A percentile compares a stretch with the other conserved stretches of the same genome.
phyloP scores from a whole-genome alignment of 2,888 invertebrate genomes.

The Parnassius mnemosyne region DNA sequence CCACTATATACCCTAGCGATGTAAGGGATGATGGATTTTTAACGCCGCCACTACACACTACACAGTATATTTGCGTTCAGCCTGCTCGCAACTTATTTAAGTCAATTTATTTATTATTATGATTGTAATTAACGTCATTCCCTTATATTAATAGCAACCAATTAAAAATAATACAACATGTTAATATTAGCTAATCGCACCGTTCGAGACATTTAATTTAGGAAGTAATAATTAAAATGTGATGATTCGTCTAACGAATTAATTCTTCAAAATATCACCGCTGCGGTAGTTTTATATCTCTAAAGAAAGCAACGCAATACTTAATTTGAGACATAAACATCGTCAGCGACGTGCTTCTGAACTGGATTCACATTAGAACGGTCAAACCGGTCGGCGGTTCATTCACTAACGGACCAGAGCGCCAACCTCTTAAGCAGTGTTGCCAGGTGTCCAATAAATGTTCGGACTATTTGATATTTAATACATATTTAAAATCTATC shows the following conservation, averaged over 20 bases:
- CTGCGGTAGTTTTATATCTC: conserved; percentile 14
- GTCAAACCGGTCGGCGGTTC: conserved; percentile 48
- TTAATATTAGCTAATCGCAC: conserved; percentile 7
- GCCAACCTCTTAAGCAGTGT: conserved; percentile 29
- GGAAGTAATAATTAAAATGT: conserved; percentile 13
- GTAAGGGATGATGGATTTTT: no score
- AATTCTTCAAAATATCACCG: conserved; percentile 10
- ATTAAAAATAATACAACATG: conserved; percentile 17
- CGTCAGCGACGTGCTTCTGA: conserved; percentile 39
- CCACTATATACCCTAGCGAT: no score
- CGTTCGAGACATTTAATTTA: not conserved
- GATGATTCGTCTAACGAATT: conserved; percentile 16
- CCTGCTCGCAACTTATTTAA: no score
- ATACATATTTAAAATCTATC: no score
- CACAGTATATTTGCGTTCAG: no score
- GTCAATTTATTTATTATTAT: no score
- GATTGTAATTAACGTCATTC: no score
- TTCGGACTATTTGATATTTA: not conserved
- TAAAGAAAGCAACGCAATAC: conserved; percentile 22
- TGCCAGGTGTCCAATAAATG: conserved; percentile 14
- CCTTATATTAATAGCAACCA: not conserved
- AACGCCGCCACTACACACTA: no score
- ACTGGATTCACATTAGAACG: conserved; percentile 41
- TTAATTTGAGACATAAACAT: conserved; percentile 43
- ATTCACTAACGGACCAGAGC: conserved; percentile 48